Base-by-base conservation (phyloP, 2,113 vertebrate species). In the Apodemus sylvaticus region DNA sequence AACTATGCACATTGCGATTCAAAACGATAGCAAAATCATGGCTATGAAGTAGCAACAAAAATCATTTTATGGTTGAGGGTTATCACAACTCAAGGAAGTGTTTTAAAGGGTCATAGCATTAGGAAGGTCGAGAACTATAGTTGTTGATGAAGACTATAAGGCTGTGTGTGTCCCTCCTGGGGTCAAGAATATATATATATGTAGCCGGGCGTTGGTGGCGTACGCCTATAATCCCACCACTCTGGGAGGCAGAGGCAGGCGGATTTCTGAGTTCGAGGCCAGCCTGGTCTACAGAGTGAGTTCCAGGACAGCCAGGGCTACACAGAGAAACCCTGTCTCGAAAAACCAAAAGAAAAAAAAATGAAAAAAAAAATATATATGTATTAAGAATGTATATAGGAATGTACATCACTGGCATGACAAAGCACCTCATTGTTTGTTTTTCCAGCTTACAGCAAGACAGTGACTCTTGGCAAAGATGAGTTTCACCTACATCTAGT, bases 401-500 rank as follows among this genome's bases (percentile, higher is more conserved):
- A 60, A 4, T 42, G 89, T 11, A 68, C 7, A 29, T 85, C 8
- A 9, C 83, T 95, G 66, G 53, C 29, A 45, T 34, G 76, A 51
- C 24, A 66, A 66, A 58, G 64, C 24, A 71, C 58, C 62, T 96
- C 94, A 96, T 16, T 68, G 31, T 45, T 74, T 96, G 82, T 85
- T 94, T 97, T 48, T 98, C 86, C 96, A 98, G 99, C 99, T 93
- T 99, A 99, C 98, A 99, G 98, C 97, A 99, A 99, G 98, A 96
- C 98, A 97, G 98, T 99, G 98, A 98, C 97, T 70, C 97, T 99
- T 96, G 99, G 99, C 87, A 98, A 99, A 94, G 99, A 99, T 88
- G 98, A 99, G 97, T 99, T 99, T 98, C 99, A 99, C 96, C 98
- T 99, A 90, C 99, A 99, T 95, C 97, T 99, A 96, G 98, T 99